phyloP scores from a whole-genome alignment of 2,888 invertebrate genomes.

The Craniophora ligustri region DNA sequence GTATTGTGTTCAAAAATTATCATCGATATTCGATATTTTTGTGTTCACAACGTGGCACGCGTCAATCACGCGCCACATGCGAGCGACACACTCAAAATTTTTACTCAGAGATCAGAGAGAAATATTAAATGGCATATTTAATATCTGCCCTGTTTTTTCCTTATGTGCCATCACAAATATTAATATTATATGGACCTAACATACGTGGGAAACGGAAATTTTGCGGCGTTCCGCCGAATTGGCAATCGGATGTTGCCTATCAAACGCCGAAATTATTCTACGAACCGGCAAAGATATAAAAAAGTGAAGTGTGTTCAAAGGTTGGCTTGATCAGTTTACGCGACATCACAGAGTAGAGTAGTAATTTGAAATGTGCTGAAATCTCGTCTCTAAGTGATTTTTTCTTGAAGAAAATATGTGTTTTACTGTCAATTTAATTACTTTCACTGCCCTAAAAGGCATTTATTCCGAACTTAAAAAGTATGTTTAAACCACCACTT shows the following conservation, averaged over 20 bases:
- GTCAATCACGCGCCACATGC: constrained; percentile 80
- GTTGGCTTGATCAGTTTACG: constrained; percentile 35
- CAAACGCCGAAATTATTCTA: constrained; percentile 34
- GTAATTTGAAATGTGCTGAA: constrained; percentile 20
- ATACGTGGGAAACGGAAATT: constrained; percentile 23
- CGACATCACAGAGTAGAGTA: constrained; percentile 11
- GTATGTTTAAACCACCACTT: too few relatives aligned
- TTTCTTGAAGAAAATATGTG: too few relatives aligned
- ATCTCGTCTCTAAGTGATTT: too few relatives aligned
- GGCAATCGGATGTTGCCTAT: constrained; percentile 43
- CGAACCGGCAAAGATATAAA: constrained; percentile 1
- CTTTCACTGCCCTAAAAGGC: too few relatives aligned
- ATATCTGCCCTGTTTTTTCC: constrained; percentile 58
- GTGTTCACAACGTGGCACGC: constrained; percentile 64
- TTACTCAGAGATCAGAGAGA: constrained; percentile 72
- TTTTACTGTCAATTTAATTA: too few relatives aligned
- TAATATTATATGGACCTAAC: constrained; percentile 33
- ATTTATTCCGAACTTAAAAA: too few relatives aligned
- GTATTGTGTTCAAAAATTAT: constrained; percentile 56
- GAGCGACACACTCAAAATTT: constrained; percentile 77
- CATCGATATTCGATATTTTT: constrained; percentile 66
- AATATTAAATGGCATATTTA: constrained; percentile 70
- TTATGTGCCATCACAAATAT: constrained; percentile 41
- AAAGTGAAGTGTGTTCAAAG: constrained; percentile 24
- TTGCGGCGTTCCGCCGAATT: constrained; percentile 32